Base-by-base conservation (phyloP, 1,140 invertebrate species). In the Manduca sexta region DNA sequence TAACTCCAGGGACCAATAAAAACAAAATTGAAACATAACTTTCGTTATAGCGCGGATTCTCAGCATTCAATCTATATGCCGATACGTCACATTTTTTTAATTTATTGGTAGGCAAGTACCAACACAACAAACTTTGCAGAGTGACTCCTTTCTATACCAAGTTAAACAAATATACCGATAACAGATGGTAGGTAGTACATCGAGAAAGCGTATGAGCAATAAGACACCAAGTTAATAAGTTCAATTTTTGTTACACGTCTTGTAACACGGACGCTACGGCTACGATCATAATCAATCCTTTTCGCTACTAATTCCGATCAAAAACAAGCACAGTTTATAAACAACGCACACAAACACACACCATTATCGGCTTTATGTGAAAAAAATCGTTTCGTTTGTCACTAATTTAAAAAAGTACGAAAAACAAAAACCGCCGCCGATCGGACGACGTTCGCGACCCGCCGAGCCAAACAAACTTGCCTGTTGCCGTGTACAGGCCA, bases 401-500 rank as follows among this genome's bases (percentile, higher is more conserved):
- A 50, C 46, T 45, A 54, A 44, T 54, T 62, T 62, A 55, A 69
- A 63, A 70, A 73, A 74, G 62, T 75, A 74, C 66, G 63, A 62
- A 73, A 71, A 26, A 56, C 70, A 10, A 74, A 67, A 57, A 69
- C 70, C 68, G 26, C 64, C 63, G 68, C 63, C 56, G 45, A 64
- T 61, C 50, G 63, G 54, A 74, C 74, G 46, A 71, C 78, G 71
- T 68, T 63, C 70, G 67, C 64, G 60, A 60, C 65, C 69, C 65
- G 65, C 60, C 66, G 75, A 67, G 60, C 62, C 74, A 72, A 75
- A 77, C 76, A 74, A 83, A 80, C 79, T 80, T 74, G 78, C 64
- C 69, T 69, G 57, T 62, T 56, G 54, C 60, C 58, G 53, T 56
- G 49, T 52, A 67, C 61, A 40, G 3, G 2, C 3, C 7, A 26